Percentiles rank a stretch among this genome's conserved stretches.
These are phyloP conservation scores for Kryptopterus vitreolus DNA, from an alignment of 2,797 vertebrate species.

Conservation along the genomic window DNA sequence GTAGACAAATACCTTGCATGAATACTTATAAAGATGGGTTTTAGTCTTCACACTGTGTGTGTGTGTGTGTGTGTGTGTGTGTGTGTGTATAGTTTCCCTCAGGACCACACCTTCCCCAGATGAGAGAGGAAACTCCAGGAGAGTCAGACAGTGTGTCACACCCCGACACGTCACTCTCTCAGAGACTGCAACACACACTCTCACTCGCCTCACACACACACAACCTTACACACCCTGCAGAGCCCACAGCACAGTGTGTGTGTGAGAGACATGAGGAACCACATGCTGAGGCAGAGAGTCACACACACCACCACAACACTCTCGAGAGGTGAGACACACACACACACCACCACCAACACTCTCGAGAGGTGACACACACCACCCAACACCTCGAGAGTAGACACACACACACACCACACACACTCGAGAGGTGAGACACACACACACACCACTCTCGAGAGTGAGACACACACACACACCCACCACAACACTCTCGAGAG, in stretches of 20 bases:
- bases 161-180: not conserved
- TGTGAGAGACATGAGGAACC: not conserved
- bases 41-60: not conserved
- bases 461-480: not conserved
- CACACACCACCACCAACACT: not conserved
- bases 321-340: not conserved
- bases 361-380: not conserved
- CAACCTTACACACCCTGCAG: not conserved
- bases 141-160: not conserved
- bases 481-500: not conserved
- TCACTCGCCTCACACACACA: not conserved
- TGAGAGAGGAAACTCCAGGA: not conserved
- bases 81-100: not conserved
- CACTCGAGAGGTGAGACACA: too few relatives aligned
- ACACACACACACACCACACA: not conserved
- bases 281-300: not conserved
- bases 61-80: constrained; percentile 10
- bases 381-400: too few relatives aligned
- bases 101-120: not conserved
- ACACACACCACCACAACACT: not conserved
- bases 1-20: not conserved
- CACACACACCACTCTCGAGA: too few relatives aligned
- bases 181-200: not conserved
- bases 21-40: not conserved
- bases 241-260: not conserved